Evolutionary conservation across 2,113 vertebrate species (phyloP), one percentile per base, ranked within the genome.

Genomic region (Blennius ocellaris): DNA sequence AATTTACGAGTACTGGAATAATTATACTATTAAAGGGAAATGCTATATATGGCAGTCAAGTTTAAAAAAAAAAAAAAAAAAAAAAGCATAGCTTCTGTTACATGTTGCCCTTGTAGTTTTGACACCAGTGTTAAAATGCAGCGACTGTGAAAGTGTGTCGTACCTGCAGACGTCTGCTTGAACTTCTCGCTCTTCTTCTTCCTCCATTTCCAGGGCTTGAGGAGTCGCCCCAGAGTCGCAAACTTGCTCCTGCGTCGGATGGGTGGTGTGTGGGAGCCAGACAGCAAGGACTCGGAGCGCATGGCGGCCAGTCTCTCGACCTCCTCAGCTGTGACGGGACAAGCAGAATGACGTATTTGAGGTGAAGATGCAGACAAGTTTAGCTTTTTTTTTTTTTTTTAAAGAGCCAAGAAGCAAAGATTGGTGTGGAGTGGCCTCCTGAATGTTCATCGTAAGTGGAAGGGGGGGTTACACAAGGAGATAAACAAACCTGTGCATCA

Each of bases 161-260:
- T 95, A 99, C 98, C 98, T 87, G 97, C 97, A 51, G 97, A 99
- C 1, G 97, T 98, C 84, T 99, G 98, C 84, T 98, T 99, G 85
- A 99, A 99, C 91, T 97, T 98, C 77, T 99, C 97, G 0, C 97
- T 99, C 95, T 99, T 99, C 95, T 97, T 99, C 96, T 99, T 99
- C 90, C 97, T 96, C 98, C 98, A 99, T 73, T 99, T 99, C 98
- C 98, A 99, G 15, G 98, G 98, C 81, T 99, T 99, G 91, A 99
- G 97, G 82, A 99, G 92, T 76, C 97, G 95, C 40, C 97, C 97
- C 0, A 99, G 93, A 61, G 96, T 96, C 75, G 97, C 96, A 69
- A 99, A 96, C 83, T 97, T 98, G 93, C 98, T 99, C 82, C 96
- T 95, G 69, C 95, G 94, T 43, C 96, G 95, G 76, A 97, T 97